phyloP scores from a whole-genome alignment of 2,797 vertebrate species.

The Cirrhinus molitorella region DNA sequence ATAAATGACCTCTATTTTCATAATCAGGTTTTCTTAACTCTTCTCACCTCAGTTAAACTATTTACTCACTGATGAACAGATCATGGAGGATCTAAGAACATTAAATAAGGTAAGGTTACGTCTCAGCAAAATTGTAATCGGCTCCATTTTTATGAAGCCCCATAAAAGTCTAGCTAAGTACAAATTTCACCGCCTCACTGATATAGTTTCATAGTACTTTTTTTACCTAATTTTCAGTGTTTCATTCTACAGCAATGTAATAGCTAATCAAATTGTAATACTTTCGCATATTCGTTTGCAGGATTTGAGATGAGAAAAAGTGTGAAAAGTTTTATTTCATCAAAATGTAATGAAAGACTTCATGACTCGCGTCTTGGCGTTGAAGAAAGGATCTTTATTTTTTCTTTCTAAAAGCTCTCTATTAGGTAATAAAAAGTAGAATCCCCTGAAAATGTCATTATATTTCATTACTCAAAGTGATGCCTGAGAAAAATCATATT shows the following conservation, averaged over 20 bases:
- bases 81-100: conserved; percentile 96
- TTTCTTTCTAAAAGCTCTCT: neutral
- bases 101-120: conserved; percentile 88
- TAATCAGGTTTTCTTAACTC: conserved; percentile 75
- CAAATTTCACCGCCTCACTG: neutral
- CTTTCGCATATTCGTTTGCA: neutral
- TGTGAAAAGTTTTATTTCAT: neutral
- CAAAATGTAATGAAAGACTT: conserved; percentile 8
- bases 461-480: neutral
- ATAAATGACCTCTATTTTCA: neutral
- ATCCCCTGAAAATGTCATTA: neutral
- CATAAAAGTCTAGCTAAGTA: neutral
- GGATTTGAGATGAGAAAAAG: neutral
- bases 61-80: conserved; percentile 96
- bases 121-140: neutral
- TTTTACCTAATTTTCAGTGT: neutral
- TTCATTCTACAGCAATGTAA: neutral
- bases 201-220: neutral
- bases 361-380: neutral
- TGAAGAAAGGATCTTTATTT: neutral
- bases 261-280: neutral
- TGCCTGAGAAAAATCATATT: neutral
- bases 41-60: conserved; percentile 94
- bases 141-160: neutral
- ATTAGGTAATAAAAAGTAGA: neutral